Base-by-base conservation (phyloP, 2,113 vertebrate species). In the Stigmatopora argus region DNA sequence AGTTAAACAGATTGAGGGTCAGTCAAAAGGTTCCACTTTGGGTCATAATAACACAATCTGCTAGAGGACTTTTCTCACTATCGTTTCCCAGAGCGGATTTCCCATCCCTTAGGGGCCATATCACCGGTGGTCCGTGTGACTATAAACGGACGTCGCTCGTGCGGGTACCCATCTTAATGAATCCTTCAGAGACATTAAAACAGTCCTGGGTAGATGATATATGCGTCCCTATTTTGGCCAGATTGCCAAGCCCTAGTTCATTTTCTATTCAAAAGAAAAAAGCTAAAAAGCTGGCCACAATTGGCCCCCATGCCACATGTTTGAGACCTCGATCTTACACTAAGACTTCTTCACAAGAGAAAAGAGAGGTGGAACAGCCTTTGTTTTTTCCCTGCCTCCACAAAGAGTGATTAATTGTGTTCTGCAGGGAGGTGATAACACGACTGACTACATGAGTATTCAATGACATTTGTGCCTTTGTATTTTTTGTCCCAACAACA, bases 121-220 rank as follows among this genome's bases (percentile, higher is more conserved):
- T 61, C 75, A 64, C 44, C 10, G 74, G 75, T 77, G 75, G 78
- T 80, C 69, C 45, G 8, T 19, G 35, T 47, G 60, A 51, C 19
- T 41, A 65, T 72, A 74, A 48, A 47, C 74, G 77, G 65, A 77
- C 75, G 73, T 26, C 65, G 69, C 18, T 63, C 70, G 73, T 66
- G 17, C 34, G 66, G 64, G 67, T 46, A 62, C 73, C 70, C 41
- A 60, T 71, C 64, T 75, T 69, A 64, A 55, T 70, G 67, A 60
- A 71, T 64, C 59, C 66, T 70, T 74, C 48, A 71, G 23, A 82
- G 70, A 75, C 66, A 73, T 68, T 56, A 78, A 79, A 72, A 70
- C 71, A 70, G 45, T 34, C 59, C 62, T 34, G 51, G 62, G 62
- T 62, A 78, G 64, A 71, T 65, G 63, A 66, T 73, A 26, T 19